Evolutionary conservation across 2,113 vertebrate species (phyloP).

Genomic region (Rafetus swinhoei): DNA sequence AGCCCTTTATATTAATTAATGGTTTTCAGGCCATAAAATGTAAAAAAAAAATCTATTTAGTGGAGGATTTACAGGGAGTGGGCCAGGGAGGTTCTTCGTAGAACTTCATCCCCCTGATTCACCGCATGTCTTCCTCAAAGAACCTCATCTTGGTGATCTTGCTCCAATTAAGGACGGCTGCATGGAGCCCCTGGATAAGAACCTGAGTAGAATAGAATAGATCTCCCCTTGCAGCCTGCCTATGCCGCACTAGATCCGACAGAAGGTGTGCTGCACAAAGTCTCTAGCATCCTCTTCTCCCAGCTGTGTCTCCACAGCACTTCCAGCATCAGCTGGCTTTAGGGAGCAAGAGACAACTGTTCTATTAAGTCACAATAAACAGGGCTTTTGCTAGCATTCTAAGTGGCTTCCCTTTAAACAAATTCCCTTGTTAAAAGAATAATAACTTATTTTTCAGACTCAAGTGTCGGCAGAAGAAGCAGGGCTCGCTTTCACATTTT

Average conservation of each 20-base stretch:
- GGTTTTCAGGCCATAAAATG: not conserved
- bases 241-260: accelerated
- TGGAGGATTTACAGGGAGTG: not conserved
- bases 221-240: not conserved
- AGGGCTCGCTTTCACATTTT: conserved; percentile 66
- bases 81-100: not conserved
- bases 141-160: not conserved
- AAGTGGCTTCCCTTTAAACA: conserved; percentile 61
- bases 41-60: not conserved
- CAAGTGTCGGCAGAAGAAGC: conserved; percentile 44
- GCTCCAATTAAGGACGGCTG: not conserved
- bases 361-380: conserved; percentile 19
- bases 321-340: accelerated
- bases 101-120: not conserved
- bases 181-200: not conserved
- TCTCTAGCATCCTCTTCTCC: not conserved
- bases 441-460: conserved; percentile 54
- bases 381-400: not conserved
- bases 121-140: not conserved
- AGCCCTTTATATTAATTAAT: not conserved
- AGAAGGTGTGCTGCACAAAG: not conserved
- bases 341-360: accelerated
- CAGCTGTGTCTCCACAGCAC: not conserved
- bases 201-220: not conserved
- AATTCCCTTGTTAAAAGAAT: conserved; percentile 48